Evolutionary conservation across 23 tunicate genomes (phyloP), one percentile per base, ranked within the genome.

Genomic region (Styela clava): DNA sequence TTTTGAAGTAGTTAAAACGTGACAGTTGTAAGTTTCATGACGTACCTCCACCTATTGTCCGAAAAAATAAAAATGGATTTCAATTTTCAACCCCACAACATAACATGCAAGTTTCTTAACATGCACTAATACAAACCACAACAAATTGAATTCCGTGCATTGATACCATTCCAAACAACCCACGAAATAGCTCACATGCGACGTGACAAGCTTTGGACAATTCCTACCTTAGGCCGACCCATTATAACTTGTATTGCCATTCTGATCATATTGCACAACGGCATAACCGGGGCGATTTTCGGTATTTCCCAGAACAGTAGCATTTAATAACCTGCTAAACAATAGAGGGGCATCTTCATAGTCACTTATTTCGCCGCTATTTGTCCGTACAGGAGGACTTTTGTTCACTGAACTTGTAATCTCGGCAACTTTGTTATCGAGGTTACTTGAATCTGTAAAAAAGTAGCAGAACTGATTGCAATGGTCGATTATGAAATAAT

Each of bases 291-390:
- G 24, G 2, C 35, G 77, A 34, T 16, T 31, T 34, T 35, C 24
- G 35, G 24, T 26, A 31, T 18, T 16, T 33, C 77, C 77, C 77
- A 32, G 3, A 71, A 30, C 77, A 26, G 77, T 33, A 76, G 26
- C 33, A 27, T 36, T 1, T 44, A 76, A 1, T 52, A 76, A 76
- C 81, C 81, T 76, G 81, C 65, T 76, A 64, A 76, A 76, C 9
- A 76, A 27, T 52, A 76, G 44, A 19, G 81, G 81, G 31, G 81
- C 81, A 21, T 76, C 81, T 76, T 76, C 81, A 64, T 37, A 76
- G 2, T 76, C 81, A 2, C 81, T 76, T 76, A 64, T 52, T 2
- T 76, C 81, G 9, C 81, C 81, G 16, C 77, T 32, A 3, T 33
- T 71, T 21, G 77, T 28, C 34, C 77, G 35, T 3, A 34, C 34